Conservation (phyloP, 2,113 vertebrate genomes). For the Athene noctua region DNA sequence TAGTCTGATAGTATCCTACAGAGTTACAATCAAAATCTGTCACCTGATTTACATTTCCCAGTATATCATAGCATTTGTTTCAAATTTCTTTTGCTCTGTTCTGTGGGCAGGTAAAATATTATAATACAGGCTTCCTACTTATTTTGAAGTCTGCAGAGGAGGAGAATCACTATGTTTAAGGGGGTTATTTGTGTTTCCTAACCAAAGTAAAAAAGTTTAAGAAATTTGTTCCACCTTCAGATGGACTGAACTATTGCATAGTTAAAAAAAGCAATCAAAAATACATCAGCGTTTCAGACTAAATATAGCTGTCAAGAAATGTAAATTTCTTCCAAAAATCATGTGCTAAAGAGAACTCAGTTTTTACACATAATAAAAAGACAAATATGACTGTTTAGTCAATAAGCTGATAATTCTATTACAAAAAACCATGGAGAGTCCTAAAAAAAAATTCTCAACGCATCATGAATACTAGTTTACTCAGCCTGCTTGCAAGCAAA, state of each 20-base stretch:
- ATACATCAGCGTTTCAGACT: neutral
- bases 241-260: neutral
- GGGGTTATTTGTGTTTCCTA: neutral
- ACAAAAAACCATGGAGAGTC: neutral
- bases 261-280: neutral
- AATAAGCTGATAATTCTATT: neutral
- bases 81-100: neutral
- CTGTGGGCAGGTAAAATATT: neutral
- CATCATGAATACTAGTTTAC: neutral
- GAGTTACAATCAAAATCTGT: neutral
- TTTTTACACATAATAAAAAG: neutral
- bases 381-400: neutral
- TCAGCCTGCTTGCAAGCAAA: neutral
- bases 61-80: neutral
- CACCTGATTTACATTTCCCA: neutral
- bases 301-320: conserved; percentile 27
- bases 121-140: neutral
- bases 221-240: neutral
- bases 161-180: neutral
- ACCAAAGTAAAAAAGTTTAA: neutral
- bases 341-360: neutral
- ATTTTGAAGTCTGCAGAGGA: neutral
- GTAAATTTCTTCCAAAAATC: neutral
- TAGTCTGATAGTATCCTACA: neutral
- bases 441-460: neutral